A percentile compares a stretch with the other conserved stretches of the same genome.
Evolutionary conservation across 1,140 invertebrate genomes (phyloP).

Genomic region (Chelonus insularis): DNA sequence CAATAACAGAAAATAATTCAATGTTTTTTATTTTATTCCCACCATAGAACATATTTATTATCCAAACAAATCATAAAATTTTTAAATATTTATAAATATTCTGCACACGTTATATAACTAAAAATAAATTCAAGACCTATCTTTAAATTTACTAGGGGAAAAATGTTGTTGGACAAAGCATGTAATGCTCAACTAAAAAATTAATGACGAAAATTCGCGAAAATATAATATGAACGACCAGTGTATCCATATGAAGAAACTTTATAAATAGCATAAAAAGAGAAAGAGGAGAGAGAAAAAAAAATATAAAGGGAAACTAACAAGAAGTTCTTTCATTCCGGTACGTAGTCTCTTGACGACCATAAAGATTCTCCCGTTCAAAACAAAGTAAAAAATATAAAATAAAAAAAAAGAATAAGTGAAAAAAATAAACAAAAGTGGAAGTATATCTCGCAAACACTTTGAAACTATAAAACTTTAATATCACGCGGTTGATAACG

Average conservation of each 20-base stretch:
- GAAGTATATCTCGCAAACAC: conserved; percentile 21
- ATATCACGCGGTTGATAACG: conserved; percentile 30
- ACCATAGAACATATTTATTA: no score
- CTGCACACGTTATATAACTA: no score
- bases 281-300: not conserved
- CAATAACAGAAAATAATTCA: no score
- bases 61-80: no score
- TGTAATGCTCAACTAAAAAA: no score
- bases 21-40: no score
- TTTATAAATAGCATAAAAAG: not conserved
- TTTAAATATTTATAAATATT: no score
- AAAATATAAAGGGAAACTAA: conserved; percentile 34
- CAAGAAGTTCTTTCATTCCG: conserved; percentile 52
- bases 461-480: conserved; percentile 40
- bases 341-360: conserved; percentile 31
- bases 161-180: no score
- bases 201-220: no score
- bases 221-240: no score
- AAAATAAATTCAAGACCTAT: no score
- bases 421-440: not conserved
- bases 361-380: conserved; percentile 40
- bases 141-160: no score
- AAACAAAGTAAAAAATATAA: conserved; percentile 31
- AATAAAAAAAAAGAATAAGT: conserved; percentile 14
- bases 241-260: not conserved